phyloP scores from a whole-genome alignment of 1,140 invertebrate genomes.

The Phocides pigmalion region DNA sequence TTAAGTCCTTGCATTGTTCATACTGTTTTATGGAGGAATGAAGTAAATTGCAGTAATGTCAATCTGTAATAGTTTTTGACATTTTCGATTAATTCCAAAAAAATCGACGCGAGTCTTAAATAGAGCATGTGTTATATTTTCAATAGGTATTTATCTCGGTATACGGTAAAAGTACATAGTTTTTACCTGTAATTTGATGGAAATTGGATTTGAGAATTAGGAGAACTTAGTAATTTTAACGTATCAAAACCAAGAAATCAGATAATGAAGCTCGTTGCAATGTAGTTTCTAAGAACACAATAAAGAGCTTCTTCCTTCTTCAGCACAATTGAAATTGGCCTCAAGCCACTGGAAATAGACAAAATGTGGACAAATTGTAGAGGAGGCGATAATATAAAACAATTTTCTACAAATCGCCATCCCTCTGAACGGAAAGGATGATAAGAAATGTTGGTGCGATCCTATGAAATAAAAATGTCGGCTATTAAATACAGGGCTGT shows the following conservation, averaged over 20 bases:
- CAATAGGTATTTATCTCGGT: no score
- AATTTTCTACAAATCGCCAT: neutral
- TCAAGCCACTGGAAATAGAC: neutral
- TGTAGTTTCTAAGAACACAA: neutral
- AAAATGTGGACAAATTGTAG: slow-evolving; percentile 1
- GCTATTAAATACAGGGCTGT: neutral
- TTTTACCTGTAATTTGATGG: no score
- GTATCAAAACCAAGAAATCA: no score
- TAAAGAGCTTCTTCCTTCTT: neutral
- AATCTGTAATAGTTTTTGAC: no score
- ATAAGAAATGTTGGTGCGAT: neutral
- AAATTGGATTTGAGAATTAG: no score
- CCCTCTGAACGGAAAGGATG: neutral
- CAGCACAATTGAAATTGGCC: neutral
- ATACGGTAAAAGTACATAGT: no score
- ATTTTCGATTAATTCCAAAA: no score
- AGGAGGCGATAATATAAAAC: neutral
- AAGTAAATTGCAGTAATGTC: neutral
- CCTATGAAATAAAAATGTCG: neutral
- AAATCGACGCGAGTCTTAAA: no score
- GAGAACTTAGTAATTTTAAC: no score
- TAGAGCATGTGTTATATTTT: no score
- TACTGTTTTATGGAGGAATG: neutral
- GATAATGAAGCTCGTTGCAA: neutral
- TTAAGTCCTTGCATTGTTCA: slow-evolving; percentile 3